Evolutionary conservation across 2,797 vertebrate species (phyloP).

Genomic region (Valencia hispanica): DNA sequence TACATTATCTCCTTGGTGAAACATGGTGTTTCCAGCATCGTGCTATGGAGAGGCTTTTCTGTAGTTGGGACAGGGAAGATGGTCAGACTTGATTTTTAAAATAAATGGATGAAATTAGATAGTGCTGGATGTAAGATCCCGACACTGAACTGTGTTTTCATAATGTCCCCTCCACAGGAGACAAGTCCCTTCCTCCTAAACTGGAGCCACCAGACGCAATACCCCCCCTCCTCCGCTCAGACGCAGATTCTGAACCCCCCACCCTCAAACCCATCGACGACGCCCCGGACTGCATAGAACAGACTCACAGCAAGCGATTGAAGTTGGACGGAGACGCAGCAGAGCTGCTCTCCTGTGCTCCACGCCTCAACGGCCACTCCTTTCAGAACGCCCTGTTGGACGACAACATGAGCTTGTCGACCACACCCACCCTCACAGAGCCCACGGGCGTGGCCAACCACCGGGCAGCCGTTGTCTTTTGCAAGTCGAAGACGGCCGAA

Average conservation of each 20-base stretch:
- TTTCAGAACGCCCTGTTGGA: slow-evolving; percentile 84
- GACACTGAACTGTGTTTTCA: background rate
- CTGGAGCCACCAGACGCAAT: slow-evolving; percentile 95
- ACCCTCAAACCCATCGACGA: slow-evolving; percentile 94
- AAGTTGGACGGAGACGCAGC: slow-evolving; percentile 86
- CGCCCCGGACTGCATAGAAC: slow-evolving; percentile 86
- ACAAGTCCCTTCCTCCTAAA: slow-evolving; percentile 96
- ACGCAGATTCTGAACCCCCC: slow-evolving; percentile 92
- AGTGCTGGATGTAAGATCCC: background rate
- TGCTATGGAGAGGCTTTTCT: too few relatives aligned
- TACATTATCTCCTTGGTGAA: too few relatives aligned
- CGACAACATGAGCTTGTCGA: slow-evolving; percentile 87
- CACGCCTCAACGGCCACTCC: slow-evolving; percentile 83
- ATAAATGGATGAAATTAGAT: background rate
- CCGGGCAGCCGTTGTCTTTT: slow-evolving; percentile 92
- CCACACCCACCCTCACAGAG: slow-evolving; percentile 89
- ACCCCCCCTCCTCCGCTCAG: slow-evolving; percentile 90
- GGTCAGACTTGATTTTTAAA: background rate
- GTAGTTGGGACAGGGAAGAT: background rate
- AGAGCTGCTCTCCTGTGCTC: slow-evolving; percentile 73
- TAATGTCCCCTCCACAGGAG: slow-evolving; percentile 76
- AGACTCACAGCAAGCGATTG: slow-evolving; percentile 75
- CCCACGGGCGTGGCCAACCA: slow-evolving; percentile 88
- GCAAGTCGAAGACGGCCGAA: slow-evolving; percentile 92
- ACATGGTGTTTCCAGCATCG: too few relatives aligned